Base-by-base conservation (phyloP, 1,140 invertebrate genomes). In the Amphibalanus amphitrite region DNA sequence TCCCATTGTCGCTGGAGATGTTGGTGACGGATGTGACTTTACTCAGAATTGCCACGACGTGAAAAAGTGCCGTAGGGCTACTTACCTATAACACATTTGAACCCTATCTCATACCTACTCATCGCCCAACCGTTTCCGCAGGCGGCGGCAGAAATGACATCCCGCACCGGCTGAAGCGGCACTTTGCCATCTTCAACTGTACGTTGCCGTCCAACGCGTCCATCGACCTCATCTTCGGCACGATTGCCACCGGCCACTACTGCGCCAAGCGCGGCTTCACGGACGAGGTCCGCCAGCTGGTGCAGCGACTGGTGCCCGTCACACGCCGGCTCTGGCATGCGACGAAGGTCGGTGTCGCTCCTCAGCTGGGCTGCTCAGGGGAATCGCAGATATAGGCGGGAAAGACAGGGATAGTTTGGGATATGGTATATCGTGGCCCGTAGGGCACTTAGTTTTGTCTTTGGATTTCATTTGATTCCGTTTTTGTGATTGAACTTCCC, bases 91-190 rank as follows among this genome's bases (percentile, higher is more conserved):
- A n/a, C n/a, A n/a, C n/a, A n/a, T n/a, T n/a, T n/a, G n/a, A n/a
- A n/a, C n/a, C n/a, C n/a, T n/a, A n/a, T n/a, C n/a, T n/a, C n/a
- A n/a, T n/a, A n/a, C n/a, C n/a, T n/a, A n/a, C n/a, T n/a, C n/a
- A n/a, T n/a, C n/a, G n/a, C n/a, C n/a, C n/a, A n/a, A n/a, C n/a
- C n/a, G n/a, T n/a, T n/a, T 38, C 38, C 17, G 6, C 77, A 83
- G 93, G 95, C 71, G 95, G 94, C 67, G 95, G 95, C 69, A 84
- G 93, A 76, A 98, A 97, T 81, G 95, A 97, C 77, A 96, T 98
- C 75, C 95, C 95, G 10, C 89, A 91, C 23, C 86, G 95, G 75
- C 81, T 98, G 69, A 98, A 97, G 81, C 83, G 95, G 29, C 94
- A 97, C 79, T 98, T 97, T 81, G 89, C 89, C 72, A 92, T 97